Percentiles rank a stretch among this genome's conserved stretches.
phyloP scores from a whole-genome alignment of 2,888 invertebrate species.

The Sylvicola fuscatus region DNA sequence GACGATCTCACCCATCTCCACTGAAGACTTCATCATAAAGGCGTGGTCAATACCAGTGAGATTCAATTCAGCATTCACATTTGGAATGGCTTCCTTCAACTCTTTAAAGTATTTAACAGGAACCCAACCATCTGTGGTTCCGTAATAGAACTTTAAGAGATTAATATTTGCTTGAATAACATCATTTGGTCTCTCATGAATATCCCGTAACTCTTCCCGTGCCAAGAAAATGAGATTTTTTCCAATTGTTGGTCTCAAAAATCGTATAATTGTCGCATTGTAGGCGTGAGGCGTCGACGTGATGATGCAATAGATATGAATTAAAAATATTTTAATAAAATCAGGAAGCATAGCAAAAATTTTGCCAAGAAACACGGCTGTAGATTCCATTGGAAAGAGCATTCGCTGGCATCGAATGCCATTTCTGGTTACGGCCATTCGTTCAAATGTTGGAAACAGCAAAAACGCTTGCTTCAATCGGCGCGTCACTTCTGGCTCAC shows the following conservation, averaged over 20 bases:
- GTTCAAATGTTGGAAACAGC: constrained; percentile 66
- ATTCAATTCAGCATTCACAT: constrained; percentile 33
- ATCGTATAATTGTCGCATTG: constrained; percentile 25
- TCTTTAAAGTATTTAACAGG: constrained; percentile 43
- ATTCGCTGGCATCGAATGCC: constrained; percentile 38
- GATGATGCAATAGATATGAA: constrained; percentile 28
- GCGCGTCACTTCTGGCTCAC: constrained; percentile 29
- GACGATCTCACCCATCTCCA: constrained; percentile 26
- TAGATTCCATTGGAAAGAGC: constrained; percentile 11
- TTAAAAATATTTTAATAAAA: constrained; percentile 24
- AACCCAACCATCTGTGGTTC: constrained; percentile 52
- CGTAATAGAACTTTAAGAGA: constrained; percentile 53
- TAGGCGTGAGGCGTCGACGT: constrained; percentile 20
- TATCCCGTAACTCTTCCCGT: constrained; percentile 47
- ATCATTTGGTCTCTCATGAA: constrained; percentile 37
- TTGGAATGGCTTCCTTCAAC: constrained; percentile 32
- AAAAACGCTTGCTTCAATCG: constrained; percentile 36
- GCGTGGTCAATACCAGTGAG: constrained; percentile 39
- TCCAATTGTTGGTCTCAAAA: constrained; percentile 31
- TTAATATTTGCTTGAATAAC: constrained; percentile 30
- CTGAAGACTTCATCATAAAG: constrained; percentile 44
- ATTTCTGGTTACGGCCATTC: constrained; percentile 46
- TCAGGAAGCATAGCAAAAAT: constrained; percentile 29
- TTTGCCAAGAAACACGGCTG: constrained; percentile 22
- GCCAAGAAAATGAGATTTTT: constrained; percentile 41